These are phyloP conservation scores for Hemistola chrysoprasaria DNA, from an alignment of 2,888 invertebrate species.

Conservation along the genomic window DNA sequence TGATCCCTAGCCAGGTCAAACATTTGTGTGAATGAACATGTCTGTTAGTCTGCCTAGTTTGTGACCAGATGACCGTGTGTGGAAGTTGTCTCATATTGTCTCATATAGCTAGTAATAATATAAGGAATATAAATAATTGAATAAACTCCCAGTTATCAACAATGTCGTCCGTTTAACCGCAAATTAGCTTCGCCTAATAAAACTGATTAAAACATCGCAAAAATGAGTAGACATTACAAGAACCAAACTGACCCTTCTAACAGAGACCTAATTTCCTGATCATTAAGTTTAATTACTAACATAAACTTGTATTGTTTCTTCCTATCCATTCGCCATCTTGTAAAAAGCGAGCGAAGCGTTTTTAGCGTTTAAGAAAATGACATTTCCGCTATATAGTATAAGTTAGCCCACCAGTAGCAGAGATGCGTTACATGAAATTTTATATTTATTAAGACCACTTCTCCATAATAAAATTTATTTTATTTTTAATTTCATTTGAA, in stretches of 20 bases:
- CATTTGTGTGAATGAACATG: no score
- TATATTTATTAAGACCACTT: no score
- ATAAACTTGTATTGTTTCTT: constrained; percentile 34
- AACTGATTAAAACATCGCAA: constrained; percentile 6
- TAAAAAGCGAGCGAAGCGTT: constrained; percentile 22
- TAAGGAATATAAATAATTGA: constrained; percentile 14
- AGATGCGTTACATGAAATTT: no score
- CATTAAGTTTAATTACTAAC: constrained; percentile 36
- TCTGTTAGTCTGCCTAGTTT: no score
- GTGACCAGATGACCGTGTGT: no score
- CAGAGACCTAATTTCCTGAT: constrained; percentile 32
- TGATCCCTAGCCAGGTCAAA: no score
- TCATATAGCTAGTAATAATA: no score
- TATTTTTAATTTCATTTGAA: no score
- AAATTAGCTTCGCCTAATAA: constrained; percentile 7
- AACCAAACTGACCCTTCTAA: constrained; percentile 3
- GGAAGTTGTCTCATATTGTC: no score
- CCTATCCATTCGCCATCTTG: constrained; percentile 26
- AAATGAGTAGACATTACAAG: not conserved
- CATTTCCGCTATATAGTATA: constrained; percentile 21
- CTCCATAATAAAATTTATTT: no score
- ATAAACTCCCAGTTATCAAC: not conserved
- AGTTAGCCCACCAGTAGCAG: no score
- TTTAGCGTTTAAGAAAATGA: constrained; percentile 25
- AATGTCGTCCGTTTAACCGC: not conserved